Base-by-base conservation (phyloP, 2,797 vertebrate species). In the Amblyraja radiata region DNA sequence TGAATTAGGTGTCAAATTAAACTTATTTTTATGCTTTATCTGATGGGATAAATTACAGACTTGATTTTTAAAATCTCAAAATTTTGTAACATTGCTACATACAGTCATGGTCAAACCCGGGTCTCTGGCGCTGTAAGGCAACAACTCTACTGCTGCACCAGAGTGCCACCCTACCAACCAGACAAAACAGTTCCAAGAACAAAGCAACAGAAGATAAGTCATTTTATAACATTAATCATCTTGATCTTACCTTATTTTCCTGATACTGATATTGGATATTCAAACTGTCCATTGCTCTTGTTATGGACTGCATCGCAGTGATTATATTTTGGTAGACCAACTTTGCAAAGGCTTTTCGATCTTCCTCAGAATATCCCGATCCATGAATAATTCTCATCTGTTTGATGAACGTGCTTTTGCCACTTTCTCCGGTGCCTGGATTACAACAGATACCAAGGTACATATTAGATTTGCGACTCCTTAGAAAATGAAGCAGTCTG, bases 301-400 rank as follows among this genome's bases (percentile, higher is more conserved):
- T 96, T 94, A 98, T 96, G n/a, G 95, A 94, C 95, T 97, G 97
- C 95, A 99, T 97, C 93, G 98, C 97, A 0, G 97, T 98, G 96
- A 96, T 97, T 94, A 97, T 96, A 94, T 98, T 97, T 94, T 97
- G 97, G 95, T 95, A 98, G 94, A 98, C 97, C 94, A 99, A 95
- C 94, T 98, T 98, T 4, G 96, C 97, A 94, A 98, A 98, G 93
- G 96, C 96, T 94, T 94, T 97, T 94, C 97, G 97, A 93, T 99
- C 98, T 93, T 99, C 97, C 3, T 98, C 97, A 0, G 96, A 96
- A 95, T 98, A 99, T 68, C 98, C 98, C 79, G 97, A 97, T 23
- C 98, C 97, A 8, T 98, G 98, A 94, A 98, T 99, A 93, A 99
- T 98, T 94, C 98, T 97, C 97, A 98, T 98, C 94, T 99, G 98